Base-by-base conservation (phyloP, 2,113 vertebrate species). In the Takifugu bimaculatus region DNA sequence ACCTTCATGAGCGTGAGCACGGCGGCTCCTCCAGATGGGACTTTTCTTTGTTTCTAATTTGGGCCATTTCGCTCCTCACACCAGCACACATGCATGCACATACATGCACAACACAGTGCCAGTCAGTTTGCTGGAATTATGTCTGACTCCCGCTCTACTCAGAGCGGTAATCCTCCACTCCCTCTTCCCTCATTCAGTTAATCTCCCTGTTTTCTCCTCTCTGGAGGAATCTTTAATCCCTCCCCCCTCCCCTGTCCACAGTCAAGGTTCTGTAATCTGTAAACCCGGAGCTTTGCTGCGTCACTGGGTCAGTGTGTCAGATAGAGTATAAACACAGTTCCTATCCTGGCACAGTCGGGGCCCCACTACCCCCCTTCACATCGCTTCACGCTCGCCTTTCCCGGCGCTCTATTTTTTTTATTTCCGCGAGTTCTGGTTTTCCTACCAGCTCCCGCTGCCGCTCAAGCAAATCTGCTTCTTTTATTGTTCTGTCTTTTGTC, bases 281-380 rank as follows among this genome's bases (percentile, higher is more conserved):
- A 75, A 68, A 63, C 72, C 51, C 62, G 54, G 75, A 70, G 69
- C 72, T 82, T 50, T 72, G 62, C 72, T 66, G 70, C 78, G 42
- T 85, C 82, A 84, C 71, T 74, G 55, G 80, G 85, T 85, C 81
- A 88, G 67, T 85, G 62, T 88, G 83, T 83, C 85, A 82, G 63
- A 72, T 26, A 54, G 27, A 74, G 54, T 57, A 25, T 35, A 70
- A 78, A 61, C 29, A 60, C 6, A 7, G 27, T 47, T 64, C 59
- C 65, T 47, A 13, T 58, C 60, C 60, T 55, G 50, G 68, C 71
- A 64, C 32, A 35, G 60, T 47, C 62, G 29, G 47, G 47, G 47
- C 47, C 14, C 14, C 58, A 42, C 54, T 62, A 27, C 52, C 59
- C 43, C 15, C 26, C 45, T 70, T 26, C 53, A 42, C 51, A 57